phyloP scores from a whole-genome alignment of 2,797 vertebrate genomes.

The Poeciliopsis turneri region DNA sequence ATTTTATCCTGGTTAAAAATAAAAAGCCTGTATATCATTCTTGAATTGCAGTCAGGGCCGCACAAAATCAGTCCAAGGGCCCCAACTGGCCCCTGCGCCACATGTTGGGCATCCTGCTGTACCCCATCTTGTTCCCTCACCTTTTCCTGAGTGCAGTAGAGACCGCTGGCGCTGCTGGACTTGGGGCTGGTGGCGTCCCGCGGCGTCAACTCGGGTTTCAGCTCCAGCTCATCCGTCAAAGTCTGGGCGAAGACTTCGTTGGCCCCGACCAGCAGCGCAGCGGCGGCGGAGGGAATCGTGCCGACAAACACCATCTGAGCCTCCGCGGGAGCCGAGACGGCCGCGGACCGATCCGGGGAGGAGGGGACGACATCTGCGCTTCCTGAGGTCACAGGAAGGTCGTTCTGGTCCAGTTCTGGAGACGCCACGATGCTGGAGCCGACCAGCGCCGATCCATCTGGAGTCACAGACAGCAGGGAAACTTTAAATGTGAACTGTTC shows the following conservation, averaged over 20 bases:
- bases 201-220: not conserved
- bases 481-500: too few species aligned
- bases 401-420: not conserved
- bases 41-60: too few species aligned
- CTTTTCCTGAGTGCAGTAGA: not conserved
- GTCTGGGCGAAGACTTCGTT: not conserved
- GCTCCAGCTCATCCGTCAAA: not conserved
- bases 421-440: not conserved
- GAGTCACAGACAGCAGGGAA: not conserved
- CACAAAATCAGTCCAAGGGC: too few species aligned
- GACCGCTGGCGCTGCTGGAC: slow-evolving; percentile 7
- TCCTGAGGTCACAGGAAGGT: not conserved
- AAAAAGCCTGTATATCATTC: too few species aligned
- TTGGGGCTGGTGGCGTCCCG: slow-evolving; percentile 32
- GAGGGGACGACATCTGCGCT: not conserved
- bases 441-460: slow-evolving; percentile 19
- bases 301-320: slow-evolving; percentile 7
- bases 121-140: not conserved
- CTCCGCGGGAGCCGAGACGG: rapidly evolving
- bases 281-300: slow-evolving; percentile 3
- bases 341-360: not conserved
- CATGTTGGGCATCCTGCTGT: not conserved
- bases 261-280: slow-evolving; percentile 8
- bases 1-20: too few species aligned
- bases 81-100: too few species aligned